These are phyloP conservation scores for Lomographa bimaculata DNA, from an alignment of 2,888 invertebrate genomes.

Conservation along the genomic window DNA sequence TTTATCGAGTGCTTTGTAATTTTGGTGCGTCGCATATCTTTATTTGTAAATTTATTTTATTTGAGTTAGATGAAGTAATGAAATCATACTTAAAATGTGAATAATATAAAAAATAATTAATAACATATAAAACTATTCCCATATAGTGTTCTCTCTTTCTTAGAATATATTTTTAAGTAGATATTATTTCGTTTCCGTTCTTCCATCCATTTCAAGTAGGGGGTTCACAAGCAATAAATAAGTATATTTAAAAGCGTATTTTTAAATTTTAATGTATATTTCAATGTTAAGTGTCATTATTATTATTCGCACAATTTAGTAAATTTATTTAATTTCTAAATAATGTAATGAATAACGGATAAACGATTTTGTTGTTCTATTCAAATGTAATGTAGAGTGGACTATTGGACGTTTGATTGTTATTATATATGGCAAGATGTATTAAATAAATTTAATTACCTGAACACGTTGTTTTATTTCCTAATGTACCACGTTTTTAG, in stretches of 20 bases:
- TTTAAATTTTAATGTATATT: slow-evolving; percentile 58
- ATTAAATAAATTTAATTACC: slow-evolving; percentile 60
- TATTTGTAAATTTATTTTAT: slow-evolving; percentile 2
- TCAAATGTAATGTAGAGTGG: slow-evolving; percentile 28
- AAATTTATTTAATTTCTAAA: slow-evolving; percentile 21
- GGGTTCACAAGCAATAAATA: slow-evolving; percentile 75
- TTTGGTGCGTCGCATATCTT: slow-evolving; percentile 51
- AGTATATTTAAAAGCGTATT: slow-evolving; percentile 51
- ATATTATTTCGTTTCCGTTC: slow-evolving; percentile 42
- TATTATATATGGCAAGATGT: slow-evolving; percentile 53
- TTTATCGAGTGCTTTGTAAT: slow-evolving; percentile 48
- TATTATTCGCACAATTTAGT: slow-evolving; percentile 59
- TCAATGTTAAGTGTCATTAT: slow-evolving; percentile 39
- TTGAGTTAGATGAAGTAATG: slow-evolving; percentile 2
- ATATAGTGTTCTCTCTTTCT: too few relatives aligned
- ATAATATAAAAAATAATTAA: too few relatives aligned
- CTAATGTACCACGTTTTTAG: too few relatives aligned
- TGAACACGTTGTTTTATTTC: slow-evolving; percentile 31
- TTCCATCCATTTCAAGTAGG: slow-evolving; percentile 52
- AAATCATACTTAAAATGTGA: not conserved
- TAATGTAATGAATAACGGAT: slow-evolving; percentile 8
- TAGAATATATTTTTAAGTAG: slow-evolving; percentile 1
- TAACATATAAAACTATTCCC: too few relatives aligned
- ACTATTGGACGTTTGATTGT: slow-evolving; percentile 39
- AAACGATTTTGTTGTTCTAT: slow-evolving; percentile 11